Conservation (phyloP, 2,888 invertebrate species). For the Rhingia rostrata region DNA sequence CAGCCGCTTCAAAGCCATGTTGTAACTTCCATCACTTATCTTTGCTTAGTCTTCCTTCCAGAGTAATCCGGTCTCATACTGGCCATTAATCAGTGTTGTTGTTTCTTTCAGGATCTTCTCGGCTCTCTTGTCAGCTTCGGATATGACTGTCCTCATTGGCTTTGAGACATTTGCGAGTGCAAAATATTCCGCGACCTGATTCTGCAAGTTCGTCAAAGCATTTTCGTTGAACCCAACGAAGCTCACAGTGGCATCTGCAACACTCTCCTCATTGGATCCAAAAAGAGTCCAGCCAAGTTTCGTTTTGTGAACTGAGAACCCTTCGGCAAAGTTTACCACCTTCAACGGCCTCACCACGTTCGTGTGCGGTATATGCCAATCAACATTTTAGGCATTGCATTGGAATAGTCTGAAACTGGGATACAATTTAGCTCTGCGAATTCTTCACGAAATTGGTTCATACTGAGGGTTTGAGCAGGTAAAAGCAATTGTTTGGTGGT, state of each 20-base stretch:
- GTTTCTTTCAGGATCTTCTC: constrained; percentile 19
- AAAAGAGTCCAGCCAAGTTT: constrained; percentile 15
- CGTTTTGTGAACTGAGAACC: constrained; percentile 22
- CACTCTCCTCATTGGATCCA: constrained; percentile 5
- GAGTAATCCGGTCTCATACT: constrained; percentile 71
- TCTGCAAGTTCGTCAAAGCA: constrained; percentile 20
- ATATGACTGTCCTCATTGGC: constrained; percentile 1
- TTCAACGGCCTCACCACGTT: constrained; percentile 6
- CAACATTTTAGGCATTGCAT: constrained; percentile 11
- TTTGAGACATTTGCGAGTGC: not conserved
- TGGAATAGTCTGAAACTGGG: constrained; percentile 17
- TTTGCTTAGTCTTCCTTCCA: constrained; percentile 72
- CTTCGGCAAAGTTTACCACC: constrained; percentile 7
- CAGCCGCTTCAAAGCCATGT: constrained; percentile 60
- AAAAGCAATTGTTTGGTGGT: constrained; percentile 16
- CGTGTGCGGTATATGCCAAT: constrained; percentile 36
- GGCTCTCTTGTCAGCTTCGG: constrained; percentile 29
- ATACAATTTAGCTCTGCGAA: constrained; percentile 23
- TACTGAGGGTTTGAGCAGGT: not conserved
- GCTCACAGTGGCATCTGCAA: constrained; percentile 27
- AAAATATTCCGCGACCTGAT: constrained; percentile 12
- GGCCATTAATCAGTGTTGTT: constrained; percentile 38
- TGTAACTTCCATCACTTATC: constrained; percentile 8
- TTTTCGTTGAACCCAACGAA: constrained; percentile 20
- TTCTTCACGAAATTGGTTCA: not conserved